Evolutionary conservation across 1,140 invertebrate genomes (phyloP).

Genomic region (Vollenhovia emeryi): DNA sequence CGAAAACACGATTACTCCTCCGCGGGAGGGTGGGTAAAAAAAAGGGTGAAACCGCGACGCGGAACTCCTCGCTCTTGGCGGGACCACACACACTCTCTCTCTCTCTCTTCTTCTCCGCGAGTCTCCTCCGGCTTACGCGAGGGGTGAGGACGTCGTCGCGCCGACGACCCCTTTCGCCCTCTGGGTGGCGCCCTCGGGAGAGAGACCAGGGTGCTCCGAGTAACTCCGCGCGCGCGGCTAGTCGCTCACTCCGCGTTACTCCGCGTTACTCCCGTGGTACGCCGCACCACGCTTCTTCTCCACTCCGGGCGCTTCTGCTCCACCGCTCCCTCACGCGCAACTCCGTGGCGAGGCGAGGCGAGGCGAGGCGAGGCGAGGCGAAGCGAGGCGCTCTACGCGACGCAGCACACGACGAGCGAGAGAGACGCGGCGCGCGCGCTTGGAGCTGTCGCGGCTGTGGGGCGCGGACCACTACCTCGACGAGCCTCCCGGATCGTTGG

Average conservation of each 20-base stretch:
- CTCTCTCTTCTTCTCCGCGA: too few species aligned
- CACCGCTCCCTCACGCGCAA: constrained; percentile 16
- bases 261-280: too few species aligned
- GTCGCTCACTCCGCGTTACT: background rate
- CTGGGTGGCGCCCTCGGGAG: constrained; percentile 55
- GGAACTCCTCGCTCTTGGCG: background rate
- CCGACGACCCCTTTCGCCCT: constrained; percentile 37
- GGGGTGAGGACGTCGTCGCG: too few species aligned
- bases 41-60: too few species aligned
- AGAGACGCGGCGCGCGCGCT: constrained; percentile 62
- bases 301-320: background rate
- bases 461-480: constrained; percentile 83
- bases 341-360: background rate
- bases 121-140: too few species aligned
- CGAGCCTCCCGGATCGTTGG: constrained; percentile 84
- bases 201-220: constrained; percentile 6
- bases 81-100: too few species aligned
- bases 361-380: too few species aligned
- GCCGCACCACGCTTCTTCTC: constrained; percentile 31
- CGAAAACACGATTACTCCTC: constrained; percentile 10
- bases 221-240: constrained; percentile 10
- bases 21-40: too few species aligned
- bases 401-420: too few species aligned
- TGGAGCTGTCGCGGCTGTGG: constrained; percentile 79
- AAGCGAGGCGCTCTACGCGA: too few species aligned